Evolutionary conservation across 1,140 invertebrate species (phyloP).

Genomic region (Ostrea edulis): DNA sequence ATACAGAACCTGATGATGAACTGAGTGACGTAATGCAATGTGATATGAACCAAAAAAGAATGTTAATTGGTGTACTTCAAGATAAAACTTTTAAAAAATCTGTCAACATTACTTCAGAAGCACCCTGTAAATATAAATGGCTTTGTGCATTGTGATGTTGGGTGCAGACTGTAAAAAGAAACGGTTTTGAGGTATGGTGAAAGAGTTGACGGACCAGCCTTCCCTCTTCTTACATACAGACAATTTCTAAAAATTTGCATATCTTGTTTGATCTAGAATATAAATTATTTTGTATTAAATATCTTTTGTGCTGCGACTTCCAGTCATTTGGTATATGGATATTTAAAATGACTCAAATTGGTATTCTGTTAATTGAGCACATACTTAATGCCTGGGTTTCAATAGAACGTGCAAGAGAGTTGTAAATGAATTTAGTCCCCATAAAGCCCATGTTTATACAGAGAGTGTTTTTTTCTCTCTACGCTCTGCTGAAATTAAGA

Average conservation of each 20-base stretch:
- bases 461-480: slow-evolving; percentile 1
- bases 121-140: background rate
- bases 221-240: slow-evolving; percentile 19
- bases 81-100: slow-evolving; percentile 20
- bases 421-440: slow-evolving; percentile 31
- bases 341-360: slow-evolving; percentile 27
- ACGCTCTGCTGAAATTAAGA: slow-evolving; percentile 32
- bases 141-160: background rate
- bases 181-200: background rate
- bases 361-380: slow-evolving; percentile 34
- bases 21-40: background rate
- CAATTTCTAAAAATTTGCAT: slow-evolving; percentile 18
- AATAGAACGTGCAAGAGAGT: slow-evolving; percentile 30
- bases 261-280: slow-evolving; percentile 37
- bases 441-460: slow-evolving; percentile 26
- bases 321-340: slow-evolving; percentile 29
- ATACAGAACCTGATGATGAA: too few species aligned
- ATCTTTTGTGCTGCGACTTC: slow-evolving; percentile 24
- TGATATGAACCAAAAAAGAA: slow-evolving; percentile 30
- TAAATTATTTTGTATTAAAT: slow-evolving; percentile 37
- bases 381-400: slow-evolving; percentile 14
- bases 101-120: background rate
- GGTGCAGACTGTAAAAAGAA: slow-evolving; percentile 28
- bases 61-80: slow-evolving; percentile 22
- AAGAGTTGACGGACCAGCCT: background rate